These are phyloP conservation scores for Sminthurides aquaticus DNA, from an alignment of 2,888 invertebrate genomes.

Conservation along the genomic window DNA sequence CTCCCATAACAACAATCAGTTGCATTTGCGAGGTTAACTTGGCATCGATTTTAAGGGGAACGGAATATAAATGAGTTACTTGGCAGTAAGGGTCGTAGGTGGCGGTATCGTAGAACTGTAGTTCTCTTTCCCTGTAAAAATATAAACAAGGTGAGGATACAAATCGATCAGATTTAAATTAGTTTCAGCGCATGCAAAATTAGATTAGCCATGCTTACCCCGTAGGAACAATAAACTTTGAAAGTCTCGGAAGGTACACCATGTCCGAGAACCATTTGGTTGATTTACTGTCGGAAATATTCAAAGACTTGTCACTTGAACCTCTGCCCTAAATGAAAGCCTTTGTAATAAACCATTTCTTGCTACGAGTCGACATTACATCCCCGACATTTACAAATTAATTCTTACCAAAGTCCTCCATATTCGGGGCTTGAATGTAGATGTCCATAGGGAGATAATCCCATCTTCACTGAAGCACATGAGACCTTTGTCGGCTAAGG, in stretches of 20 bases:
- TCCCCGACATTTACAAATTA: too few species aligned
- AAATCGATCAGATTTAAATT: neutral
- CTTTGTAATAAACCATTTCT: too few species aligned
- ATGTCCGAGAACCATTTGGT: constrained; percentile 26
- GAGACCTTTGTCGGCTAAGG: constrained; percentile 23
- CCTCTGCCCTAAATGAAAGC: neutral
- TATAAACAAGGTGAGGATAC: neutral
- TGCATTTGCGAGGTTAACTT: constrained; percentile 15
- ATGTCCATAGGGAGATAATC: constrained; percentile 25
- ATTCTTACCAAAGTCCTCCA: constrained; percentile 24
- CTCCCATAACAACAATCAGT: constrained; percentile 27
- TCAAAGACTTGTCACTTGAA: constrained; percentile 8
- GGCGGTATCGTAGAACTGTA: constrained; percentile 28
- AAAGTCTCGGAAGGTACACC: constrained; percentile 17
- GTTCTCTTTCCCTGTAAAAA: constrained; percentile 23
- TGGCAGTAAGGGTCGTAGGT: constrained; percentile 30
- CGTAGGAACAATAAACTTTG: constrained; percentile 23
- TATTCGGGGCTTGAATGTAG: constrained; percentile 23
- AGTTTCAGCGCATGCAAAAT: neutral
- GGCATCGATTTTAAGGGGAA: constrained; percentile 26
- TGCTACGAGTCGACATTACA: too few species aligned
- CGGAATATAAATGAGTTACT: constrained; percentile 16
- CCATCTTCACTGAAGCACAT: constrained; percentile 29
- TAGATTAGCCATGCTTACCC: constrained; percentile 16
- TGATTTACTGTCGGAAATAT: constrained; percentile 23